Evolutionary conservation across 2,113 vertebrate species (phyloP), one percentile per base, ranked within the genome.

Genomic region (Pteropus alecto): DNA sequence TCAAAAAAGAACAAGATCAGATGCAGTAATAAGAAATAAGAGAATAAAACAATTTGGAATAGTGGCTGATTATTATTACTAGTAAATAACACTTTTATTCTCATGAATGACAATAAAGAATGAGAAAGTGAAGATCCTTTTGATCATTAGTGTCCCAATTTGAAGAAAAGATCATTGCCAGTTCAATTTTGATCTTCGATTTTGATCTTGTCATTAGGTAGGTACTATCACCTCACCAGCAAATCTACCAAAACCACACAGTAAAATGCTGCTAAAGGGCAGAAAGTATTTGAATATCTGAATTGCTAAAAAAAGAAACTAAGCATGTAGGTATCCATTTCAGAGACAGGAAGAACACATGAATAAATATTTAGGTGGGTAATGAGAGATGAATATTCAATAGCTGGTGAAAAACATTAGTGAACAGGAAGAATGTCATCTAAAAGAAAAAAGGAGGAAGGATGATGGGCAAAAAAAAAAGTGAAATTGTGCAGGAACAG

Each of bases 151-250:
- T 43, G 30, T 86, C 58, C 56, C 54, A 60, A 51, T 87, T 11
- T 90, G 68, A 93, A 38, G 46, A 67, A 16, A 79, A 96, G 67
- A 90, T 54, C 19, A 92, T 92, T 35, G 1, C 28, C 58, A 84
- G 11, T 35, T 90, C 51, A 76, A 71, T 86, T 97, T 81, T 82
- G 51, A 86, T 68, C 81, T 35, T 90, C 51, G 70, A 71, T 86
- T 97, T 81, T 82, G 51, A 86, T 68, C 81, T 35, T 79, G 15
- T 83, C 68, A 83, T 63, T n/a, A 92, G 41, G 51, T 26, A 87
- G 21, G 78, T n/a, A 33, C 26, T 68, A 38, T 63, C 10, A 79
- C 46, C 67, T 43, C 88, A 43, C 7, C 71, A 89, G 67, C 15
- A 35, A 81, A 94, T 22, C 68, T 90, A 70, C 71, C 73, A 35